These are phyloP conservation scores for Stylophora pistillata DNA, from an alignment of 64 coral and sea anemone species.

Conservation along the genomic window DNA sequence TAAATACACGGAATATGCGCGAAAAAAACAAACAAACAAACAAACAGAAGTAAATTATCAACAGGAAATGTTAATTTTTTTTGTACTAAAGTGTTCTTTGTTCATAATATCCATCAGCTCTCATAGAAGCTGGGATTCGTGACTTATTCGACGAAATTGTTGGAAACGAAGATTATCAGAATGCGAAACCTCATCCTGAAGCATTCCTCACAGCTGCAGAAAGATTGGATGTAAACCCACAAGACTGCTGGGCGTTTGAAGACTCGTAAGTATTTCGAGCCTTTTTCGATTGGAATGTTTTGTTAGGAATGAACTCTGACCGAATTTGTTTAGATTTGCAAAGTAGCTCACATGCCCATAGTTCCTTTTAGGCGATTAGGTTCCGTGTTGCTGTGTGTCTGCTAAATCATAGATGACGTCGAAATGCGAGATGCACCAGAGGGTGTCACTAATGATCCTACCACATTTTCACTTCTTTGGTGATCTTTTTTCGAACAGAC, in stretches of 20 bases:
- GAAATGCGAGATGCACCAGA: too few relatives aligned
- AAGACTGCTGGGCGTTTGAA: constrained; percentile 92
- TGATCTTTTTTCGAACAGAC: too few relatives aligned
- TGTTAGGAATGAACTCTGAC: too few relatives aligned
- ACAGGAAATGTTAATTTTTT: neutral
- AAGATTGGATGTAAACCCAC: constrained; percentile 63
- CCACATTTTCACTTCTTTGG: too few relatives aligned
- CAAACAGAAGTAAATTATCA: neutral
- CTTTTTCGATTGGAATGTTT: neutral
- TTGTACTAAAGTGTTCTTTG: neutral
- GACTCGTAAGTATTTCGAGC: constrained; percentile 73
- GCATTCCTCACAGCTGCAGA: constrained; percentile 72
- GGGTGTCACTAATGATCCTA: too few relatives aligned
- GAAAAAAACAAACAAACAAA: too few relatives aligned
- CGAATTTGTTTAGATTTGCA: too few relatives aligned
- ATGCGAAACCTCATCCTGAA: constrained; percentile 75
- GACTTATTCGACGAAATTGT: constrained; percentile 80
- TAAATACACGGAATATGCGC: too few relatives aligned
- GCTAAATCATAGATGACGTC: too few relatives aligned
- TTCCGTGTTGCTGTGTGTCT: too few relatives aligned
- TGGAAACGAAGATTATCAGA: constrained; percentile 83
- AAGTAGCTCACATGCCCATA: too few relatives aligned
- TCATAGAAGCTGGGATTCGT: constrained; percentile 59
- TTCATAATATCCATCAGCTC: constrained; percentile 15
- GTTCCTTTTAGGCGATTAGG: too few relatives aligned